These are phyloP conservation scores for Cotesia vestalis DNA, from an alignment of 1,140 invertebrate genomes.

Conservation along the genomic window DNA sequence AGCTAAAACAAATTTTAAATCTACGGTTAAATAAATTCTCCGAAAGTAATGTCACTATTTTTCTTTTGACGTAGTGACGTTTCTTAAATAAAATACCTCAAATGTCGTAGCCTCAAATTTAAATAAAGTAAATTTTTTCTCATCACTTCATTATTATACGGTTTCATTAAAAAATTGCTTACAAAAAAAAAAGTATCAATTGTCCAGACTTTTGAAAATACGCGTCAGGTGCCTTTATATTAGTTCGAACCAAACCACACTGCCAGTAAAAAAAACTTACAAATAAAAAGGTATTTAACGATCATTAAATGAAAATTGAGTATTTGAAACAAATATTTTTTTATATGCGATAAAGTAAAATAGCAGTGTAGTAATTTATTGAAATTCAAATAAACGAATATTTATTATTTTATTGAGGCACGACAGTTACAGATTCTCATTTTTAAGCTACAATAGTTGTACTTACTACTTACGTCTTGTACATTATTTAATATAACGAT, in stretches of 20 bases:
- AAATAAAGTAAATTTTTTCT: conserved; percentile 15
- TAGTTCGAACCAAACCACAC: not conserved
- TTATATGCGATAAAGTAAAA: too few relatives aligned
- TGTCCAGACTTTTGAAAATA: not conserved
- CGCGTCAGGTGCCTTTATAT: conserved; percentile 8
- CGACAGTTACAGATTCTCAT: conserved; percentile 62
- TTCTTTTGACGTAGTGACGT: conserved; percentile 39
- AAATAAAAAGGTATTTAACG: not conserved
- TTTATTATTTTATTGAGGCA: conserved; percentile 48
- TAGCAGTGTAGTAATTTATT: too few relatives aligned
- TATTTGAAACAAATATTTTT: too few relatives aligned
- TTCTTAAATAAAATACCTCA: conserved; percentile 61
- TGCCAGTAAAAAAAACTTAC: not conserved
- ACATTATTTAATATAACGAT: conserved; percentile 54
- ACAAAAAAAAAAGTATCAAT: too few relatives aligned
- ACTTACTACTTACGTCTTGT: conserved; percentile 62
- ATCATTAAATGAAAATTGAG: too few relatives aligned
- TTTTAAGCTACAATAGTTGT: conserved; percentile 64
- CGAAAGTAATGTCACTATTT: conserved; percentile 44
- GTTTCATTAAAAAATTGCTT: too few relatives aligned
- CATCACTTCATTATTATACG: too few relatives aligned
- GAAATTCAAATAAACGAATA: conserved; percentile 21
- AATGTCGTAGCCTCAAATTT: conserved; percentile 58
- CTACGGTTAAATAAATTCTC: conserved; percentile 50
- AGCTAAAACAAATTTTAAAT: conserved; percentile 49